phyloP scores from a whole-genome alignment of 2,113 vertebrate genomes.

The Pongo pygmaeus region DNA sequence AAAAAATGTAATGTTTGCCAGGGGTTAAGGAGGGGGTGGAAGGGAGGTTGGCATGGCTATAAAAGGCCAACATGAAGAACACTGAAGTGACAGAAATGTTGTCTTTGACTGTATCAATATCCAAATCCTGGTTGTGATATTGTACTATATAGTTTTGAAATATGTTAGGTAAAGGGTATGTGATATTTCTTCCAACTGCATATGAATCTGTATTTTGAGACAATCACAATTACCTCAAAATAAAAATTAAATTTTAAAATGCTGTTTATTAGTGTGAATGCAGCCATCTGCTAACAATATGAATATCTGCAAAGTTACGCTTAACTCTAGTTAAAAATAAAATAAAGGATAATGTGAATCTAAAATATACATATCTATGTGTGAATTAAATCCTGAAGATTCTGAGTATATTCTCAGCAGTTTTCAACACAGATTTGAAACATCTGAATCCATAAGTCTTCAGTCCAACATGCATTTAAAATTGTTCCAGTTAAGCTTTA shows the following conservation, averaged over 20 bases:
- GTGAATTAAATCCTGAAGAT: neutral
- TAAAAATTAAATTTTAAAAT: neutral
- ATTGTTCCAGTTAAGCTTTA: neutral
- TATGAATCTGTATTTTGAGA: neutral
- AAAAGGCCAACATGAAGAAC: neutral
- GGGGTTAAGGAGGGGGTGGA: neutral
- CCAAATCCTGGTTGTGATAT: neutral
- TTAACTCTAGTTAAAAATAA: conserved; percentile 28
- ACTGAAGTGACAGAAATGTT: neutral
- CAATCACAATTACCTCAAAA: conserved; percentile 23
- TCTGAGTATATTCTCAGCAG: neutral
- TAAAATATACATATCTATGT: neutral
- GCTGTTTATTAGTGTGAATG: neutral
- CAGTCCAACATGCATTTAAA: neutral
- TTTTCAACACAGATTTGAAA: neutral
- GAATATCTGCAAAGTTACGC: neutral
- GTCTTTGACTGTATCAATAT: neutral
- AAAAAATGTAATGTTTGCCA: neutral
- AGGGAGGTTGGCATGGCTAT: neutral
- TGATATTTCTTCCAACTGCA: neutral
- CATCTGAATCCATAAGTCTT: neutral
- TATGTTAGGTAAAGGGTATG: neutral
- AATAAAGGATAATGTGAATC: neutral
- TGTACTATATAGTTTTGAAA: neutral
- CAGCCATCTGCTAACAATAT: neutral